These are phyloP conservation scores for Brachyistius frenatus DNA, from an alignment of 2,113 vertebrate genomes.

Conservation along the genomic window DNA sequence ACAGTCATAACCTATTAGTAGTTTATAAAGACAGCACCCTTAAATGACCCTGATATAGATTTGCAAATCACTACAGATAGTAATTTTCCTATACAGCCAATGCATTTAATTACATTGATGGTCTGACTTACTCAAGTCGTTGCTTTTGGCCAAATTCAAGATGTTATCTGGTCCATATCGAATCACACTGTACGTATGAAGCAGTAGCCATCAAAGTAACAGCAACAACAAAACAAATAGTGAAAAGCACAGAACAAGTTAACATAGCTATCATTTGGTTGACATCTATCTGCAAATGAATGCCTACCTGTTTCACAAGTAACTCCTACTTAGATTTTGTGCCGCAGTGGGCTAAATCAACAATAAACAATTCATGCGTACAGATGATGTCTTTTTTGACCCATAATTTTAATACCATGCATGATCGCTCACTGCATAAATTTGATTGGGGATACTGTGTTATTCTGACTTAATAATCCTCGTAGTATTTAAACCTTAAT, in stretches of 20 bases:
- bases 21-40: constrained; percentile 22
- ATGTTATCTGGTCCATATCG: neutral
- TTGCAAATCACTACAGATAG: constrained; percentile 5
- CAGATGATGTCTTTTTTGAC: neutral
- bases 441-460: neutral
- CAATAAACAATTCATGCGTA: no score
- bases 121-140: neutral
- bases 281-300: no score
- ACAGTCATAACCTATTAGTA: neutral
- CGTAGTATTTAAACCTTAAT: constrained; percentile 14
- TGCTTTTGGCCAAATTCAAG: neutral
- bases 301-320: no score
- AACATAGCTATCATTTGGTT: no score
- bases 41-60: constrained; percentile 40
- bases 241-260: no score
- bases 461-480: neutral
- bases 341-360: no score
- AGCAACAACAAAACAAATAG: no score
- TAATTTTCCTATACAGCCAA: neutral
- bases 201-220: neutral
- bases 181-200: constrained; percentile 17
- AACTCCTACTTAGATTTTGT: no score
- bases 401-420: neutral
- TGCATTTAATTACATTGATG: constrained; percentile 7
- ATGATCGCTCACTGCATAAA: neutral